Percentiles rank a stretch among this genome's conserved stretches.
phyloP scores from a whole-genome alignment of 1,140 invertebrate species.

The Platorchestia sp. region DNA sequence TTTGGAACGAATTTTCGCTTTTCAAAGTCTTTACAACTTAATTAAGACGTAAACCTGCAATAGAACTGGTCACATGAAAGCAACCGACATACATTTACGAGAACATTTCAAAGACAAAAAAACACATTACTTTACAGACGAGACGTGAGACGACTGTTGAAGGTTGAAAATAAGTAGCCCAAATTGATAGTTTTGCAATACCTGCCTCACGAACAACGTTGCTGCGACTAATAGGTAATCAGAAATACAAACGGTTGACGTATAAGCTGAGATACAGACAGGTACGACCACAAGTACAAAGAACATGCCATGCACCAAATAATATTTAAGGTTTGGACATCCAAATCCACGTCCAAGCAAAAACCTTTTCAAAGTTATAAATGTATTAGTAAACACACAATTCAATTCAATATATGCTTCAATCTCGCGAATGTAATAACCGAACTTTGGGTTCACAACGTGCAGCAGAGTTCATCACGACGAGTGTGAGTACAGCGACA shows the following conservation, averaged over 20 bases:
- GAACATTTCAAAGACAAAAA: background rate
- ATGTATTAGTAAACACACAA: background rate
- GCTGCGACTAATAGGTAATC: background rate
- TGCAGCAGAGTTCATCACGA: background rate
- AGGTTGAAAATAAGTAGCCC: background rate
- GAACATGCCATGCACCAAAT: background rate
- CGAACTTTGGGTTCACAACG: background rate
- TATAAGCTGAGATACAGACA: background rate
- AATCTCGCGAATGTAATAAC: background rate
- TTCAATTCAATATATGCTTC: background rate
- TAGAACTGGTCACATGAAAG: background rate
- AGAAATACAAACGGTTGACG: background rate
- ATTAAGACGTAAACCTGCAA: background rate
- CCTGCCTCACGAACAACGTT: background rate
- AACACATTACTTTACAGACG: background rate
- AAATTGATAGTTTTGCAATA: background rate
- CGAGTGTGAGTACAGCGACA: background rate
- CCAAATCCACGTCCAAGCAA: background rate
- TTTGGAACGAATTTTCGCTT: background rate
- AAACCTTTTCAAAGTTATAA: background rate
- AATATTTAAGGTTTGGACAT: background rate
- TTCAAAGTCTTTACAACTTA: background rate
- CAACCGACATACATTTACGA: background rate
- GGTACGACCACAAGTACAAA: background rate
- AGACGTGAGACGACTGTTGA: background rate